A percentile compares a stretch with the other conserved stretches of the same genome.
Evolutionary conservation across 2,888 invertebrate genomes (phyloP).

Genomic region (Elgonia sp.): DNA sequence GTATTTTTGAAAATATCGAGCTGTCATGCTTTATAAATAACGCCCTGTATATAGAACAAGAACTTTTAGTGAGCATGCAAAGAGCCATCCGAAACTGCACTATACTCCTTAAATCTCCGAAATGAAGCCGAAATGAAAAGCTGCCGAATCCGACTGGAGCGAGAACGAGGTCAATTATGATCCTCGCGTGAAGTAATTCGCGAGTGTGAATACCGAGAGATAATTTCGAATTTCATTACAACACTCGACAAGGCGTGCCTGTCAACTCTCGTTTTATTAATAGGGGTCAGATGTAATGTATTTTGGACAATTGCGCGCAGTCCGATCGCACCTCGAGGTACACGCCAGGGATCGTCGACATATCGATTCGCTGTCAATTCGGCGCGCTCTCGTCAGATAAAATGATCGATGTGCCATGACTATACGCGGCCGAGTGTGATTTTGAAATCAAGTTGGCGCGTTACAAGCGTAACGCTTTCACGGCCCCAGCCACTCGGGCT

Average conservation of each 20-base stretch:
- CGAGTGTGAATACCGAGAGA: constrained; percentile 11
- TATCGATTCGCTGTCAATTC: constrained; percentile 72
- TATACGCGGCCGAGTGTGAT: constrained; percentile 67
- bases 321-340: constrained; percentile 59
- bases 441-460: constrained; percentile 73
- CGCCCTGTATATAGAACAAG: no score
- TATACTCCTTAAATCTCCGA: neutral
- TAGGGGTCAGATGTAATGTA: constrained; percentile 61
- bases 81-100: no score
- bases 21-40: no score
- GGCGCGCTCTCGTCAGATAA: constrained; percentile 67
- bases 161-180: constrained; percentile 42
- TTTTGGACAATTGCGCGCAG: constrained; percentile 68
- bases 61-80: no score
- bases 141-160: neutral
- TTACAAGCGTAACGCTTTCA: constrained; percentile 74
- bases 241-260: constrained; percentile 60
- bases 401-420: constrained; percentile 75
- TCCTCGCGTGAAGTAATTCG: constrained; percentile 20
- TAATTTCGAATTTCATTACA: constrained; percentile 55
- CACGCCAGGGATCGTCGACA: constrained; percentile 51
- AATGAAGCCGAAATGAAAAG: neutral
- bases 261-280: constrained; percentile 70
- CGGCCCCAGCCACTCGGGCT: constrained; percentile 39
- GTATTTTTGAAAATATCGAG: no score